Evolutionary conservation across 2,113 vertebrate genomes (phyloP).

Genomic region (Labeo rohita): DNA sequence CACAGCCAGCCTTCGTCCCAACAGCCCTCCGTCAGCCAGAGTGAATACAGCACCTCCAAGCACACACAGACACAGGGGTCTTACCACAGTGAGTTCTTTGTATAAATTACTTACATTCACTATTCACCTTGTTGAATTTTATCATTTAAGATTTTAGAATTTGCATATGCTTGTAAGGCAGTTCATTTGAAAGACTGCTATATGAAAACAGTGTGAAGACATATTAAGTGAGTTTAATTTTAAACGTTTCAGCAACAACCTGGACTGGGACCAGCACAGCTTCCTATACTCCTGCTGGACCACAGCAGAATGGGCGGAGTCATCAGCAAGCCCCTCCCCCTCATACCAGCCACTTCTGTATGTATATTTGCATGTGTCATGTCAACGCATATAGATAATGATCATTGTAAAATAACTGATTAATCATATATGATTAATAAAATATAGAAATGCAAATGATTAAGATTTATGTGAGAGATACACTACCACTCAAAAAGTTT

Average conservation of each 20-base stretch:
- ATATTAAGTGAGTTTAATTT: neutral
- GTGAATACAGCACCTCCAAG: conserved; percentile 64
- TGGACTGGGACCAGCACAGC: conserved; percentile 74
- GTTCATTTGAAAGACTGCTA: neutral
- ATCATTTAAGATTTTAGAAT: neutral
- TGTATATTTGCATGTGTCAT: conserved; percentile 35
- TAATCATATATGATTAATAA: neutral
- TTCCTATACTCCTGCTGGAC: conserved; percentile 69
- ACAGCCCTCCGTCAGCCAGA: conserved; percentile 55
- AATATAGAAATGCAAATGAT: neutral
- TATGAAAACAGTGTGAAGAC: neutral
- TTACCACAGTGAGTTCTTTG: conserved; percentile 62
- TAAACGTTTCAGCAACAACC: conserved; percentile 43
- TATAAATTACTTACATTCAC: too few species aligned
- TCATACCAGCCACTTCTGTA: conserved; percentile 75
- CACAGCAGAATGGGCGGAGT: conserved; percentile 73
- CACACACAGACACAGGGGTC: conserved; percentile 58
- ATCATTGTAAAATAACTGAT: neutral
- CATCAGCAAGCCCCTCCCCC: conserved; percentile 71
- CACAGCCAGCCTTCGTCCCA: conserved; percentile 47
- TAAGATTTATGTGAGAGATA: too few species aligned
- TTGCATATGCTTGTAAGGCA: neutral
- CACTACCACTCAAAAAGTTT: too few species aligned
- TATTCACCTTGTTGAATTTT: neutral
- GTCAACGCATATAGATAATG: neutral